Percentiles rank a stretch among this genome's conserved stretches.
Evolutionary conservation across 2,797 vertebrate genomes (phyloP).

Genomic region (Petrocephalus sullivani): DNA sequence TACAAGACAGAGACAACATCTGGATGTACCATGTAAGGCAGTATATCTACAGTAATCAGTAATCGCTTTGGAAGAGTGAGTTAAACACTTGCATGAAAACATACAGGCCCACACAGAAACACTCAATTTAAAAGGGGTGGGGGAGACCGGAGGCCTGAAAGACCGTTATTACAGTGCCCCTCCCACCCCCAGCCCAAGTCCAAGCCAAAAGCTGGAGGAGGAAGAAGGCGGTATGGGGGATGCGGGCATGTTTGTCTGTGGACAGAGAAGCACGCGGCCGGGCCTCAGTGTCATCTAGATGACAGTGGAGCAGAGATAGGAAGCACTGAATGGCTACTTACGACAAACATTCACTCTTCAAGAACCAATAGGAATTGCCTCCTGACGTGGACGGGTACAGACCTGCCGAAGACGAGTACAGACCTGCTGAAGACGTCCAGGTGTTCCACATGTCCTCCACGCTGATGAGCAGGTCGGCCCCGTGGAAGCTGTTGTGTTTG

Average conservation of each 20-base stretch:
- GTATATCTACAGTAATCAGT: neutral
- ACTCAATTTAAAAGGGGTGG: neutral
- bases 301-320: neutral
- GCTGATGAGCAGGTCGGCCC: conserved; percentile 83
- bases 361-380: neutral
- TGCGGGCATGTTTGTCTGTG: neutral
- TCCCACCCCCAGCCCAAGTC: neutral
- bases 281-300: neutral
- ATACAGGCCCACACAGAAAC: neutral
- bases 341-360: neutral
- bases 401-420: conserved; percentile 70
- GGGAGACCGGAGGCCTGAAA: neutral
- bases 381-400: conserved; percentile 15
- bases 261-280: neutral
- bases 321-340: neutral
- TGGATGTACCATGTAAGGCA: neutral
- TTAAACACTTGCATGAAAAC: neutral
- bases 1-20: neutral
- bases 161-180: too few relatives aligned
- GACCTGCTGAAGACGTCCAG: conserved; percentile 72
- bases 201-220: neutral
- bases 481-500: conserved; percentile 87
- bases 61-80: neutral
- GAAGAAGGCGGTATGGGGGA: neutral
- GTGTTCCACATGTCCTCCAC: conserved; percentile 87